phyloP scores from a whole-genome alignment of 1,140 invertebrate species.

The Bicyclus anynana region DNA sequence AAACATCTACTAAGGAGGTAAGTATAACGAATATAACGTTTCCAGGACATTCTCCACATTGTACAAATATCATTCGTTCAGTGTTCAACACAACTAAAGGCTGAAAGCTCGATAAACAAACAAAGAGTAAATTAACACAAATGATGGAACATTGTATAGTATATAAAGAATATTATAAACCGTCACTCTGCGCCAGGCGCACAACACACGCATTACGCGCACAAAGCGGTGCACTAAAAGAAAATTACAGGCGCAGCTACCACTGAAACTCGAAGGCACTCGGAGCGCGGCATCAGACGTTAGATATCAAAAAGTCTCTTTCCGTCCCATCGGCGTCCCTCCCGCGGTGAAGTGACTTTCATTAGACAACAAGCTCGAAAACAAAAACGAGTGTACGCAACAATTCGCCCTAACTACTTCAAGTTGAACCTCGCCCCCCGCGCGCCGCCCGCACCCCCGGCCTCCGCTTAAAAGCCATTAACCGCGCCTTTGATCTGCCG shows the following conservation, averaged over 20 bases:
- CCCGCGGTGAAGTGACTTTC: conserved; percentile 40
- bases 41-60: too few relatives aligned
- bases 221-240: conserved; percentile 9
- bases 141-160: background rate
- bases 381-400: conserved; percentile 55
- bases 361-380: conserved; percentile 44
- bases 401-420: conserved; percentile 43
- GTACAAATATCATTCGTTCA: background rate
- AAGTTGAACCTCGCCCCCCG: conserved; percentile 29
- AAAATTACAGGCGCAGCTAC: conserved; percentile 14
- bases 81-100: background rate
- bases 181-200: background rate
- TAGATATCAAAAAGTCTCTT: conserved; percentile 18
- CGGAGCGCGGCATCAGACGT: conserved; percentile 9
- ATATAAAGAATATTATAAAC: background rate
- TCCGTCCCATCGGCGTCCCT: conserved; percentile 12
- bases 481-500: conserved; percentile 54
- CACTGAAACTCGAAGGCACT: background rate
- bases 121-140: background rate
- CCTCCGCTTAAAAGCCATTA: conserved; percentile 48
- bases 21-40: too few relatives aligned
- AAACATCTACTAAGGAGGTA: too few relatives aligned
- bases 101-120: background rate
- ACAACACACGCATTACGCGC: background rate
- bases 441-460: conserved; percentile 18